These are phyloP conservation scores for Drosophila niveifrons DNA, from an alignment of 2,888 invertebrate species.

Conservation along the genomic window DNA sequence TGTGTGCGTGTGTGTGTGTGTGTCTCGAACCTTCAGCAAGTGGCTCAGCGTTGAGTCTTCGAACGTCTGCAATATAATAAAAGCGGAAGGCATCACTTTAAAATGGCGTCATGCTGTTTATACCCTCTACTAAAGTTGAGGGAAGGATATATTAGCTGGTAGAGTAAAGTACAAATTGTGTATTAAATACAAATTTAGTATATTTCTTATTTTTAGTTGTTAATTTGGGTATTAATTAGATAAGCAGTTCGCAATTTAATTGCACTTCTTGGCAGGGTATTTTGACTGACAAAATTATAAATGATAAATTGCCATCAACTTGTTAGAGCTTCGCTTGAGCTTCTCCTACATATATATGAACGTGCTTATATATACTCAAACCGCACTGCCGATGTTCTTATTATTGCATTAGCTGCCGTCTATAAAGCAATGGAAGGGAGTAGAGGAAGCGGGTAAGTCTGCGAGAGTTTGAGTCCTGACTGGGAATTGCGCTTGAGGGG, in stretches of 20 bases:
- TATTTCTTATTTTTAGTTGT: not conserved
- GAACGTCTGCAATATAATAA: constrained; percentile 40
- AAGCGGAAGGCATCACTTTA: constrained; percentile 65
- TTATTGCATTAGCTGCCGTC: constrained; percentile 34
- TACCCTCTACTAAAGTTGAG: not conserved
- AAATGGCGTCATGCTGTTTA: constrained; percentile 69
- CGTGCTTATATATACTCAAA: constrained; percentile 10
- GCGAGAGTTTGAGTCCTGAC: not conserved
- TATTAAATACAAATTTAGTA: not conserved
- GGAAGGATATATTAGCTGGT: not conserved
- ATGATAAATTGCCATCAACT: not conserved
- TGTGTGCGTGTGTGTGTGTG: not conserved
- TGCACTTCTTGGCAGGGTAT: not conserved
- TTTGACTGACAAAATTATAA: not conserved
- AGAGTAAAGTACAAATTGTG: not conserved
- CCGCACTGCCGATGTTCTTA: constrained; percentile 19
- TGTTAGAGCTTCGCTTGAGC: constrained; percentile 15
- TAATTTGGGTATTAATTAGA: not conserved
- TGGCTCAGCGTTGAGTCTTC: constrained; percentile 14
- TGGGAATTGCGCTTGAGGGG: not conserved
- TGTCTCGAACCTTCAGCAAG: constrained; percentile 11
- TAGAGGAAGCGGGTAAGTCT: not conserved
- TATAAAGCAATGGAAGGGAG: too few species aligned
- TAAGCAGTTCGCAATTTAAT: not conserved
- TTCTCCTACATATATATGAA: not conserved